Conservation (phyloP, 2,888 invertebrate genomes). For the Troides aeacus region DNA sequence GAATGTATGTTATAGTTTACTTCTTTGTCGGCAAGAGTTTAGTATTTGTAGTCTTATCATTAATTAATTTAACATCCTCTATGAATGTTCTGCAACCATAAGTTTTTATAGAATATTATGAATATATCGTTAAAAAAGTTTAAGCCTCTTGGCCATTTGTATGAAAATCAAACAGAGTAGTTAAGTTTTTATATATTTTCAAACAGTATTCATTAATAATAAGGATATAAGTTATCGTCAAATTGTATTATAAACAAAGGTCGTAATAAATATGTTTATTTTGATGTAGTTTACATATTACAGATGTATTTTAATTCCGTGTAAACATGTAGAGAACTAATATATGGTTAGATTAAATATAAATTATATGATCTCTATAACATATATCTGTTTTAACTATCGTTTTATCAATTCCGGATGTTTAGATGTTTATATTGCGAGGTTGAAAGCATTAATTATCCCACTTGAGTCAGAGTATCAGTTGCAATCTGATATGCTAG, state of each 20-base stretch:
- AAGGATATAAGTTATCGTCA: neutral
- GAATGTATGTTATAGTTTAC: too few relatives aligned
- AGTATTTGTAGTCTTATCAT: neutral
- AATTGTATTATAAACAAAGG: neutral
- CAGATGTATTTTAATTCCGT: neutral
- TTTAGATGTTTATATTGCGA: neutral
- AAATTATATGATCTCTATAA: neutral
- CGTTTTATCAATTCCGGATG: slow-evolving; percentile 1
- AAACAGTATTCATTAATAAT: neutral
- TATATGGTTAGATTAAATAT: neutral
- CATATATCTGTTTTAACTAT: too few relatives aligned
- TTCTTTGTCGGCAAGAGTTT: neutral
- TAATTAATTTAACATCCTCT: neutral
- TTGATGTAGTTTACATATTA: neutral
- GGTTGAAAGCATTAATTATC: neutral
- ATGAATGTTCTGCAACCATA: neutral
- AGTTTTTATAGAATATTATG: neutral
- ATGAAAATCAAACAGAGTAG: neutral
- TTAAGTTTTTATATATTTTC: neutral
- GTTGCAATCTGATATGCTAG: neutral
- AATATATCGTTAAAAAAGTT: neutral
- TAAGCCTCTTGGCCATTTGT: neutral
- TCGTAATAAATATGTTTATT: neutral
- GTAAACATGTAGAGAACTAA: neutral
- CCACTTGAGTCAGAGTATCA: neutral